These are phyloP conservation scores for Ophthalmolycus amberensis DNA, from an alignment of 2,113 vertebrate species.

Conservation along the genomic window DNA sequence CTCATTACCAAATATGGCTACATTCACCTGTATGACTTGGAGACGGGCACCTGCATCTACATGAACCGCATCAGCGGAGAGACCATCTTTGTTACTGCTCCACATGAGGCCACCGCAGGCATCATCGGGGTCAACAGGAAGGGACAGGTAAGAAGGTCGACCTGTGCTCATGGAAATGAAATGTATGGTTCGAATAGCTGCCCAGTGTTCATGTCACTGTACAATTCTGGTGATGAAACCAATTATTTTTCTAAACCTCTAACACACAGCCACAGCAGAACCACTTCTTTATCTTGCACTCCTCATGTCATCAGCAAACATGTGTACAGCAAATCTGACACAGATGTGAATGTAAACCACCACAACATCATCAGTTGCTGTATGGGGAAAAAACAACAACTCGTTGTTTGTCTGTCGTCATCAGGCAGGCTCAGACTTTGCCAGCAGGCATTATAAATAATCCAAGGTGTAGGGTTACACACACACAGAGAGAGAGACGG, in stretches of 20 bases:
- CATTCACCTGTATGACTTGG: slow-evolving; percentile 97
- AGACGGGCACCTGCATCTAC: slow-evolving; percentile 98
- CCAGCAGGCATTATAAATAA: slow-evolving; percentile 62
- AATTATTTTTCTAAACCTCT: not conserved
- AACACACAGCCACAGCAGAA: not conserved
- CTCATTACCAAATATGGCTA: slow-evolving; percentile 98
- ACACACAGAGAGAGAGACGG: slow-evolving; percentile 20
- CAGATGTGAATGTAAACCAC: slow-evolving; percentile 17
- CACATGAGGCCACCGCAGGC: slow-evolving; percentile 97
- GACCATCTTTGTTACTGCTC: slow-evolving; percentile 98
- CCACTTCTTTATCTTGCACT: not conserved
- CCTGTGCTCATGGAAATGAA: not conserved
- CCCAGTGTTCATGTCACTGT: not conserved
- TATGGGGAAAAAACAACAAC: slow-evolving; percentile 5
- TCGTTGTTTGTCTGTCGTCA: slow-evolving; percentile 45
- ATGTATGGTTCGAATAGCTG: not conserved
- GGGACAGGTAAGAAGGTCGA: slow-evolving; percentile 89
- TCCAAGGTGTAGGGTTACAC: slow-evolving; percentile 63
- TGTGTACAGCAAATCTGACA: not conserved
- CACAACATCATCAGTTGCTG: slow-evolving; percentile 6
- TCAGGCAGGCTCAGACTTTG: slow-evolving; percentile 40
- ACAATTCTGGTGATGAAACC: not conserved
- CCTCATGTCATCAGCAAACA: not conserved
- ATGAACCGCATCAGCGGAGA: slow-evolving; percentile 99
- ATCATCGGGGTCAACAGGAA: slow-evolving; percentile 99